Evolutionary conservation across 2,888 invertebrate genomes (phyloP).

Genomic region (Bibio marci): DNA sequence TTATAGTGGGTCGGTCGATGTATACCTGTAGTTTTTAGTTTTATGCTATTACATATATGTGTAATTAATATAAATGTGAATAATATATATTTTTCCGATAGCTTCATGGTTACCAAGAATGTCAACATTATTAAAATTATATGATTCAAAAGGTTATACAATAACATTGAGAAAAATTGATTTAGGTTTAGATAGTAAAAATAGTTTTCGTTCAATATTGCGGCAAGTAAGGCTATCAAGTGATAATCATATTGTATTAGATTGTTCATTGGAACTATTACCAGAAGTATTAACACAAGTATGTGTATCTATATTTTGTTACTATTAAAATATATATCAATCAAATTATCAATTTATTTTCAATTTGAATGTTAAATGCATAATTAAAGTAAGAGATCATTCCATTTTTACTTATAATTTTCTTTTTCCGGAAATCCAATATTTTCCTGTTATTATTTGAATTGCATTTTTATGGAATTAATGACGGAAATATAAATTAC

Average conservation of each 20-base stretch:
- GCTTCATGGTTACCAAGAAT: constrained; percentile 45
- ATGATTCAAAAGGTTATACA: constrained; percentile 37
- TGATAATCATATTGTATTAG: constrained; percentile 55
- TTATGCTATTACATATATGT: too few species aligned
- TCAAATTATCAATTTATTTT: too few species aligned
- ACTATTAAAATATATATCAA: too few species aligned
- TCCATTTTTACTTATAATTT: too few species aligned
- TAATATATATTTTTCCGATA: constrained; percentile 2
- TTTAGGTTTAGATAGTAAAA: constrained; percentile 43
- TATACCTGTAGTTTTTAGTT: constrained; percentile 3
- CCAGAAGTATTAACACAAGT: constrained; percentile 35
- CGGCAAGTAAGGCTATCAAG: constrained; percentile 52
- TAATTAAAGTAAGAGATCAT: too few species aligned
- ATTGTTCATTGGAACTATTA: constrained; percentile 45
- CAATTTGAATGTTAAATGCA: too few species aligned
- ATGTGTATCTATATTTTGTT: not conserved
- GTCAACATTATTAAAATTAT: constrained; percentile 51
- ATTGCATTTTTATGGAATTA: too few species aligned
- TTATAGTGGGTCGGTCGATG: too few species aligned
- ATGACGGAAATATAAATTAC: too few species aligned
- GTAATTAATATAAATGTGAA: too few species aligned
- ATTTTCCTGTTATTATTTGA: too few species aligned
- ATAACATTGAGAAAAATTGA: constrained; percentile 46
- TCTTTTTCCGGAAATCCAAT: too few species aligned
- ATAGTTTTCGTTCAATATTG: constrained; percentile 47